A percentile compares a stretch with the other conserved stretches of the same genome.
phyloP scores from a whole-genome alignment of 2,888 invertebrate genomes.

The Agrochola litura region DNA sequence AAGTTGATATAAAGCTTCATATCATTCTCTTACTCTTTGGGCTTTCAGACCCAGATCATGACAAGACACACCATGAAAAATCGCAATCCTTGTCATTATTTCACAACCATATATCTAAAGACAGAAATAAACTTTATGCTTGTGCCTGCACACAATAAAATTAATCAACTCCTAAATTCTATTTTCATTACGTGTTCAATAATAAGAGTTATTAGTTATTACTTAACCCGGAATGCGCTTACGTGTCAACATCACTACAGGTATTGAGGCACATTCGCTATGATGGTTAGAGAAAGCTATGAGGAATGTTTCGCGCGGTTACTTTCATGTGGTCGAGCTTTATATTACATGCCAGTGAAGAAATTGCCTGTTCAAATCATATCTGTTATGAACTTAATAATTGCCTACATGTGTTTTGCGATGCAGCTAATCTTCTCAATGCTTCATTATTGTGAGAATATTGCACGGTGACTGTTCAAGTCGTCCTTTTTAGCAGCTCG shows the following conservation, averaged over 20 bases:
- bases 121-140: conserved; percentile 6
- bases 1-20: background rate
- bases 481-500: conserved; percentile 13
- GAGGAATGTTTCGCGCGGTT: conserved; percentile 75
- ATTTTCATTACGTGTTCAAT: conserved; percentile 35
- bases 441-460: conserved; percentile 47
- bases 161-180: conserved; percentile 27
- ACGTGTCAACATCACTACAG: conserved; percentile 63
- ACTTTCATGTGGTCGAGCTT: conserved; percentile 81
- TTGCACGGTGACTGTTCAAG: conserved; percentile 27
- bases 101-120: background rate
- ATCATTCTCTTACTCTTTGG: background rate
- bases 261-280: conserved; percentile 65
- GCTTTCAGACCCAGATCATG: background rate
- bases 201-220: conserved; percentile 44
- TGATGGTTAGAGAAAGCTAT: conserved; percentile 80
- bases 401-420: conserved; percentile 53
- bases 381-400: conserved; percentile 58
- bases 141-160: conserved; percentile 6
- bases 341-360: conserved; percentile 70
- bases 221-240: conserved; percentile 68
- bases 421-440: conserved; percentile 35
- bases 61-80: background rate
- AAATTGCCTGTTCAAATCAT: conserved; percentile 71
- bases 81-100: background rate